Percentiles rank a stretch among this genome's conserved stretches.
Conservation (phyloP, 2,888 invertebrate species). For the Lamellibrachia satsuma region DNA sequence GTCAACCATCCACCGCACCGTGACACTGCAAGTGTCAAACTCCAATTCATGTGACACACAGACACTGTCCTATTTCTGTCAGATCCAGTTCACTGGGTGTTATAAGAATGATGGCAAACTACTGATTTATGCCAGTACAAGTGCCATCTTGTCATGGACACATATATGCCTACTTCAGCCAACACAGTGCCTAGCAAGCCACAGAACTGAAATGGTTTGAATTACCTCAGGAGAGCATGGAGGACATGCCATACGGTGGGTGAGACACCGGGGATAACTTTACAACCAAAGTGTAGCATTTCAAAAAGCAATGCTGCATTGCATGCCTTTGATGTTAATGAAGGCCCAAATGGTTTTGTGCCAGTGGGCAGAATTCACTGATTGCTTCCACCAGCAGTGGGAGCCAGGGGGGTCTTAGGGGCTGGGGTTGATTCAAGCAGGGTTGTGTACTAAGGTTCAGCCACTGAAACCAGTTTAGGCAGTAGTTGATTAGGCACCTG, state of each 20-base stretch:
- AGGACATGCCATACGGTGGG: background rate
- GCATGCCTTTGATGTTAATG: background rate
- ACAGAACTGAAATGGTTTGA: background rate
- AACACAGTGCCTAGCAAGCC: background rate
- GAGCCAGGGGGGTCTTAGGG: background rate
- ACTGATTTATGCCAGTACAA: background rate
- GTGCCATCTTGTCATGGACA: background rate
- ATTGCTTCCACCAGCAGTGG: background rate
- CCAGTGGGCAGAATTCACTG: background rate
- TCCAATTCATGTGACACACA: background rate
- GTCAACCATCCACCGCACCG: background rate
- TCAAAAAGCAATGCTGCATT: background rate
- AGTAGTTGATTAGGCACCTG: background rate
- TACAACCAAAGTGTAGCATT: constrained; percentile 2
- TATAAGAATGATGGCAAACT: background rate
- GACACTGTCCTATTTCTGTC: background rate
- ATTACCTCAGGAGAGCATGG: background rate
- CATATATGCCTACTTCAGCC: background rate
- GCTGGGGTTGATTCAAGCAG: background rate
- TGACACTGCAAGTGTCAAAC: background rate
- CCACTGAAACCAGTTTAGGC: background rate
- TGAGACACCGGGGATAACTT: background rate
- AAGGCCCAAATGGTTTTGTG: background rate
- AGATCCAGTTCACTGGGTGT: background rate
- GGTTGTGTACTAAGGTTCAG: background rate